Evolutionary conservation across 2,888 invertebrate species (phyloP), one percentile per base, ranked within the genome.

Genomic region (Papilio gigon): DNA sequence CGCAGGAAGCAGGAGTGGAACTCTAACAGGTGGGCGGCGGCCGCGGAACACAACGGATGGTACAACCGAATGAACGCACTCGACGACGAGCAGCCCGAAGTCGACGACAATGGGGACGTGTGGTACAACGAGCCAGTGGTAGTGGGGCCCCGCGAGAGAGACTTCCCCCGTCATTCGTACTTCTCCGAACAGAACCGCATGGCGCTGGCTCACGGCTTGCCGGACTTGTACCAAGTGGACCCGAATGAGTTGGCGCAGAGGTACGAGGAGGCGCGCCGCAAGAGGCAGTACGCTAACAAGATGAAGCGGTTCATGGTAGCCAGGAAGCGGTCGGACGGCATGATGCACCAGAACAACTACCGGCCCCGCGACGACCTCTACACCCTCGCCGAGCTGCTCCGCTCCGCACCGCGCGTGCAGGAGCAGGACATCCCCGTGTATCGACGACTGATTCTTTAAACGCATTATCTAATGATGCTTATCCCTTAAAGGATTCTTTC

Each of bases 261-360:
- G 68, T 91, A 89, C 66, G 89, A 91, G 72, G 92, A 92, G 72
- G 89, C 84, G 40, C 92, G 92, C 59, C 92, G 91, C 74, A 92
- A 92, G 77, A 84, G 91, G 74, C 88, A 90, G 72, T 92, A 92
- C 73, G 87, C 88, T 8, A 91, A 90, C 76, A 91, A 90, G 75
- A 81, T 91, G 82, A 94, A 94, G 81, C 89, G 94, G 44, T 94
- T 94, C 79, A 94, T 94, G 94, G 94, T 94, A 0, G 92, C 94
- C 25, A 90, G 93, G 77, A 94, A 94, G 80, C 90, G 90, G 6
- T 88, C 92, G 0, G 91, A 90, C 65, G 78, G 82, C 40, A 82
- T 87, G 83, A 80, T 85, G 77, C 89, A 86, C 74, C 90, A 90
- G 77, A 89, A 89, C 71, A 86, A 80, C 76, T 91, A 90, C 77